Evolutionary conservation across 2,888 invertebrate species (phyloP).

Genomic region (Therioaphis trifolii): DNA sequence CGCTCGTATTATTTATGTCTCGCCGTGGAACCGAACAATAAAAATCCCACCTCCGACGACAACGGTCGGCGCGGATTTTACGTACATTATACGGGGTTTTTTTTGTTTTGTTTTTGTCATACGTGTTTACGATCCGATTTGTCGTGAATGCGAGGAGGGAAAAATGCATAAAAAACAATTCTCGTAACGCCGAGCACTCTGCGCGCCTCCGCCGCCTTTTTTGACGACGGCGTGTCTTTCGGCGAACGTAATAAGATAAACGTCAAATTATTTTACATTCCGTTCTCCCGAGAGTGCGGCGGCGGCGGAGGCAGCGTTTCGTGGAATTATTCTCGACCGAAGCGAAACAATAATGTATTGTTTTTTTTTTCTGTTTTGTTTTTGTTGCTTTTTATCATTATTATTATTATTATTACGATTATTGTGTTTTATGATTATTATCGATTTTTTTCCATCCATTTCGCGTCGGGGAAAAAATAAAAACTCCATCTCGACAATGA

Average conservation of each 20-base stretch:
- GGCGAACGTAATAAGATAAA: slow-evolving; percentile 1
- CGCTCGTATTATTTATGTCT: neutral
- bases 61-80: neutral
- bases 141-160: neutral
- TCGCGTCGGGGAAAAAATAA: too few relatives aligned
- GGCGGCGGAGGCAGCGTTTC: too few relatives aligned
- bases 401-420: neutral
- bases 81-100: neutral
- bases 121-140: neutral
- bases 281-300: neutral
- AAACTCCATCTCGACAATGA: too few relatives aligned
- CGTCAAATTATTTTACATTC: neutral
- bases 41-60: neutral
- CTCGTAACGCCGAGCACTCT: neutral
- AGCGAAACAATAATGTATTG: neutral
- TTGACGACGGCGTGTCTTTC: neutral
- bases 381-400: neutral
- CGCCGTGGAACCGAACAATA: neutral
- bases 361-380: neutral
- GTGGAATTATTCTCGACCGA: neutral
- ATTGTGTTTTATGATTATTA: too few relatives aligned
- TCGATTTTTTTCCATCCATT: too few relatives aligned
- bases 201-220: too few relatives aligned
- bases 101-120: too few relatives aligned
- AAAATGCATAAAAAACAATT: neutral